Base-by-base conservation (phyloP, 2,113 vertebrate genomes). In the Gadus macrocephalus region DNA sequence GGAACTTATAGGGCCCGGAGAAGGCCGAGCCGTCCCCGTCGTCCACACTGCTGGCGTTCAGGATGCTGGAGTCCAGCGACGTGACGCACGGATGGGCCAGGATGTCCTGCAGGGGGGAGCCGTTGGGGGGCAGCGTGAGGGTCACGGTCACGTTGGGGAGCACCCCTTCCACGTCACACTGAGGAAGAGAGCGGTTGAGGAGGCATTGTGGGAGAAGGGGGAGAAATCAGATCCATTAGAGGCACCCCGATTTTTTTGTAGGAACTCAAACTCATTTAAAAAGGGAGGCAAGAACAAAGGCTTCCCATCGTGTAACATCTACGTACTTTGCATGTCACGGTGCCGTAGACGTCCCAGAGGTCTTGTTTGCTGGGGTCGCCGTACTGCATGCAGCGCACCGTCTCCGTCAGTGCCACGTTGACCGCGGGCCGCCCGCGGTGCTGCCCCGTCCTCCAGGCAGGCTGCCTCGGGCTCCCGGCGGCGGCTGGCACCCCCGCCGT, bases 131-230 rank as follows among this genome's bases (percentile, higher is more conserved):
- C 74, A 98, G 92, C 16, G 86, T 91, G 83, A 98, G 91, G 76
- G 92, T 94, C 75, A 97, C 87, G 0, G 91, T 95, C 73, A 98
- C 93, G 31, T 91, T 95, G 70, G 96, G 94, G 38, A 94, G 92
- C 74, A 93, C 85, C 12, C 95, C 95, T 89, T 98, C 95, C 22
- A 98, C 91, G 73, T 98, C 95, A 91, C 95, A 96, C 97, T 98
- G 81, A 76, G 49, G 61, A 66, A 14, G 83, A 38, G 60, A 53
- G 72, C 38, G 25, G 15, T 17, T n/a, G 75, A 56, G 58, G 60
- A 42, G 59, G 22, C 3, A 66, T n/a, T 49, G 42, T 49, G 42
- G 42, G 42, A 49, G 42, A 49, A 9, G 12, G 42, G 42, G 11
- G 9, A 8, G 9, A 49, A 49, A 49, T 11, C 2, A 49, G 42